Percentiles rank a stretch among this genome's conserved stretches.
Conservation (phyloP, 2,888 invertebrate species). For the Steromphala cineraria region DNA sequence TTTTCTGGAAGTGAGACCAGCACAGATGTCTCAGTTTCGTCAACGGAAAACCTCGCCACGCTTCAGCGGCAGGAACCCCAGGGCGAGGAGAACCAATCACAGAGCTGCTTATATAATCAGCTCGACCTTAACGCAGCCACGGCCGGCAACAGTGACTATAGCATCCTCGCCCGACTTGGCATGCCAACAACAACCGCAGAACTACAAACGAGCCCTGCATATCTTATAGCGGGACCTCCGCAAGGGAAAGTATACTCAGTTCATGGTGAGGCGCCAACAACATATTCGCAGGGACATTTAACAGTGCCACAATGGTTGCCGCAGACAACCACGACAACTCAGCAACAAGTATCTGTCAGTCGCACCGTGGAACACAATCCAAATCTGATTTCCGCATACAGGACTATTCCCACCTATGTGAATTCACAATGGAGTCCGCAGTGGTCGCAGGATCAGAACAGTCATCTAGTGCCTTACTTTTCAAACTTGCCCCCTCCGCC, state of each 20-base stretch:
- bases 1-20: slow-evolving; percentile 89
- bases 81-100: slow-evolving; percentile 83
- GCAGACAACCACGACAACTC: background rate
- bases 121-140: slow-evolving; percentile 45
- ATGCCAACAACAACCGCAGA: slow-evolving; percentile 43
- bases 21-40: slow-evolving; percentile 86
- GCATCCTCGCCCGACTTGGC: slow-evolving; percentile 67
- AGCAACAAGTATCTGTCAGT: background rate
- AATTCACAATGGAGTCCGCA: slow-evolving; percentile 35
- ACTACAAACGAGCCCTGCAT: background rate
- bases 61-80: slow-evolving; percentile 88
- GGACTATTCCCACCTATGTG: slow-evolving; percentile 29
- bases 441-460: slow-evolving; percentile 1
- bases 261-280: background rate
- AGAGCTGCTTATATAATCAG: slow-evolving; percentile 32
- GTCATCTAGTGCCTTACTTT: slow-evolving; percentile 48
- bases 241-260: slow-evolving; percentile 3
- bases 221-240: slow-evolving; percentile 11
- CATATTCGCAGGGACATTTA: slow-evolving; percentile 9
- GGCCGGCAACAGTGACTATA: slow-evolving; percentile 73
- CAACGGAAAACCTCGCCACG: slow-evolving; percentile 87
- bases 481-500: slow-evolving; percentile 68
- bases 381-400: slow-evolving; percentile 30
- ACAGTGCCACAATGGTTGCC: slow-evolving; percentile 30
- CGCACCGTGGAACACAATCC: slow-evolving; percentile 15